Percentiles rank a stretch among this genome's conserved stretches.
phyloP scores from a whole-genome alignment of 2,797 vertebrate species.

The Peromyscus melanophrys region DNA sequence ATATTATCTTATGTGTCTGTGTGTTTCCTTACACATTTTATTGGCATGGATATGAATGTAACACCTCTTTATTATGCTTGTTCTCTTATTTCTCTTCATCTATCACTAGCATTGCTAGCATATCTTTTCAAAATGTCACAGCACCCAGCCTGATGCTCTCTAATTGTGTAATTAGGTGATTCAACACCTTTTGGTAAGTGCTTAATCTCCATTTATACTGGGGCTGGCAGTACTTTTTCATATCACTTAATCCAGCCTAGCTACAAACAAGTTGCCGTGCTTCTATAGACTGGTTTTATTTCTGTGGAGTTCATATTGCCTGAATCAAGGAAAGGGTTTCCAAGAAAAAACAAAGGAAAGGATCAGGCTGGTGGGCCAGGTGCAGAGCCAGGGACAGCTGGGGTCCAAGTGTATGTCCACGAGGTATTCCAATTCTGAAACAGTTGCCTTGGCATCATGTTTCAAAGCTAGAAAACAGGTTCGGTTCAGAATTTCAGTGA shows the following conservation, averaged over 20 bases:
- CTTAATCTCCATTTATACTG: not conserved
- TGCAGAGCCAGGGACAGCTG: not conserved
- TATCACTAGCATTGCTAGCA: not conserved
- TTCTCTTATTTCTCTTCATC: not conserved
- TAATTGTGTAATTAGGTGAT: not conserved
- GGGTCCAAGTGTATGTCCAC: not conserved
- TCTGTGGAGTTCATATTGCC: not conserved
- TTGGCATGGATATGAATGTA: not conserved
- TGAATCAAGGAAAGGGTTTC: slow-evolving; percentile 5
- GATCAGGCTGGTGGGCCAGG: not conserved
- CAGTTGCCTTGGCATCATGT: not conserved
- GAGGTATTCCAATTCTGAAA: not conserved
- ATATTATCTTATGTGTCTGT: not conserved
- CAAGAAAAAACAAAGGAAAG: slow-evolving; percentile 13
- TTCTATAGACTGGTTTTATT: not conserved
- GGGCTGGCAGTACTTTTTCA: not conserved
- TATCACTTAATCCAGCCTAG: not conserved
- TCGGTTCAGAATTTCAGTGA: not conserved
- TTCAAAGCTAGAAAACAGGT: not conserved
- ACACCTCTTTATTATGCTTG: not conserved
- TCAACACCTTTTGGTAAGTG: not conserved
- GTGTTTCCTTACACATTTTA: slow-evolving; percentile 2
- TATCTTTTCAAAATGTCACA: not conserved
- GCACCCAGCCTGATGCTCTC: not conserved
- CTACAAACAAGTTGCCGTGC: not conserved